Evolutionary conservation across 2,113 vertebrate species (phyloP), one percentile per base, ranked within the genome.

Genomic region (Brachyhypopomus occidentalis): DNA sequence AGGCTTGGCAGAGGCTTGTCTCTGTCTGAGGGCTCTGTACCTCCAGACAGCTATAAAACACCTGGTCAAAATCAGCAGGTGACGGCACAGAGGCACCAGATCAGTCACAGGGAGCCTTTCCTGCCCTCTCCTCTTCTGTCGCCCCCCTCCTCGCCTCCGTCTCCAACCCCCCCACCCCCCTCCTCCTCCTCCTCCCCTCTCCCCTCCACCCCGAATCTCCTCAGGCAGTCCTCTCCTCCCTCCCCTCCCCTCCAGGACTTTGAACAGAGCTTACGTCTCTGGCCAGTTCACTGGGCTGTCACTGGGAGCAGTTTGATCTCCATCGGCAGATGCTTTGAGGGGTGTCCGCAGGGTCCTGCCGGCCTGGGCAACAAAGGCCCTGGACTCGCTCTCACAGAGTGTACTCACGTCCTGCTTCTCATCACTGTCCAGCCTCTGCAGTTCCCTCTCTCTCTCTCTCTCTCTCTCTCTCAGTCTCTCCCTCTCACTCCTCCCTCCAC

Each of bases 11-110:
- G 88, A 91, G 89, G 89, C 89, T 92, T 94, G 88, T 89, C 90
- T 90, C 88, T 91, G 90, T 94, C 94, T 95, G 94, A 93, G 75
- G 92, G 89, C 92, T 92, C 92, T 93, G 92, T 92, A 92, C 91
- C 94, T 95, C 90, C 85, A 93, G 94, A 94, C 94, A 94, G 91
- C 93, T 89, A 90, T 95, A 94, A 94, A 96, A 95, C 94, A 96
- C 95, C 95, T 96, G 94, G 94, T 94, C 93, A 92, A 92, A 94
- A 95, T 95, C 95, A 96, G 94, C 94, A 94, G 94, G 94, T 95
- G 94, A 95, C 93, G 93, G 93, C 91, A 94, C 58, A 75, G 66
- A 34, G 88, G 90, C 90, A 90, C 89, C 91, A 92, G 93, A 95
- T 95, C 94, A 95, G 94, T 95, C 93, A 92, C 93, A 94, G 91